phyloP scores from a whole-genome alignment of 2,797 vertebrate species.

The Chloroceryle amazona region DNA sequence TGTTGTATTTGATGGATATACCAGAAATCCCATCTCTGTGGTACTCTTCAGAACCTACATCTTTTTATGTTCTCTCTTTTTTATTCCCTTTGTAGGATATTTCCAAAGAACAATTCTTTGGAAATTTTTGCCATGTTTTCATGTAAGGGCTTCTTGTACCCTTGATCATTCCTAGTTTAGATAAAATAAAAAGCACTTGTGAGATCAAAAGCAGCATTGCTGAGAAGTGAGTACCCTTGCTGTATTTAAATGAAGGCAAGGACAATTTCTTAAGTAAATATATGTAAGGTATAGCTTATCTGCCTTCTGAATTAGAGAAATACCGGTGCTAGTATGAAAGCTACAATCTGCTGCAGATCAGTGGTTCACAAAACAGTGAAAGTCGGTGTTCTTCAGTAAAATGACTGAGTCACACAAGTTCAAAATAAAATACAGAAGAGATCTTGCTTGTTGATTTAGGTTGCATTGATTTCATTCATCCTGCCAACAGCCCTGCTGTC shows the following conservation, averaged over 20 bases:
- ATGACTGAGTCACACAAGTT: background rate
- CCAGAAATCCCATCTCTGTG: background rate
- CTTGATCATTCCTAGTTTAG: background rate
- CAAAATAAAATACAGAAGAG: background rate
- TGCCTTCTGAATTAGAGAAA: background rate
- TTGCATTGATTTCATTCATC: background rate
- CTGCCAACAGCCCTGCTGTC: background rate
- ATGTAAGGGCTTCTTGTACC: background rate
- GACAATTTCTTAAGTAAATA: background rate
- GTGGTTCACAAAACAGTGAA: background rate
- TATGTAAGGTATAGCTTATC: background rate
- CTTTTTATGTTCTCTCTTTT: background rate
- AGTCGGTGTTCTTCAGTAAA: background rate
- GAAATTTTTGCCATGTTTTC: background rate
- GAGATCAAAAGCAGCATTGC: background rate
- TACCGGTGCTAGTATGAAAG: background rate
- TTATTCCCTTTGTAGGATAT: background rate
- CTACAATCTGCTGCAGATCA: background rate
- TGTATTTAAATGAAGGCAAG: slow-evolving; percentile 15
- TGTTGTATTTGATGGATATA: background rate
- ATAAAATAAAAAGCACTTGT: background rate
- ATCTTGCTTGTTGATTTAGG: background rate
- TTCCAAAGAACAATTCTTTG: background rate
- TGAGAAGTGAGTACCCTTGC: background rate
- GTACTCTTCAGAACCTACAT: background rate